phyloP scores from a whole-genome alignment of 2,888 invertebrate species.

The Aproaerema taeniolella region DNA sequence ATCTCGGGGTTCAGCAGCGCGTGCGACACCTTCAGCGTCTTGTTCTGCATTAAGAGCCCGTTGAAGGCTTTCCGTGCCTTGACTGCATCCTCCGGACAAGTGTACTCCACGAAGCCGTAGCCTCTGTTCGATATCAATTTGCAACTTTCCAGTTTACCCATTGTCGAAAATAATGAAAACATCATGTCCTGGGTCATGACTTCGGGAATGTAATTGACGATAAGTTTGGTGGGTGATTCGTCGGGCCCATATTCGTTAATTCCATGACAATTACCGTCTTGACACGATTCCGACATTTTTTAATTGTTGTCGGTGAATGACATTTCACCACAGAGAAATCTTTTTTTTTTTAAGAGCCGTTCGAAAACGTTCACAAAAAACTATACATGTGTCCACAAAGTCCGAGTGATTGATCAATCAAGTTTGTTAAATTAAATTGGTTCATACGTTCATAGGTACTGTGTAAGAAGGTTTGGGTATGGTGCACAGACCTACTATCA shows the following conservation, averaged over 20 bases:
- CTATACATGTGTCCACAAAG: neutral
- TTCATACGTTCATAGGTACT: too few species aligned
- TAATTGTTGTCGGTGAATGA: conserved; percentile 77
- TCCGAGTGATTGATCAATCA: neutral
- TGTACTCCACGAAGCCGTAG: conserved; percentile 76
- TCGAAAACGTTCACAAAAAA: conserved; percentile 35
- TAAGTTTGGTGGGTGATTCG: conserved; percentile 77
- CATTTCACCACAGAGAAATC: conserved; percentile 61
- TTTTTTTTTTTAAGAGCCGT: conserved; percentile 38
- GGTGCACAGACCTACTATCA: too few species aligned
- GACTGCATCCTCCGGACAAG: conserved; percentile 68
- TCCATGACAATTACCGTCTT: conserved; percentile 78
- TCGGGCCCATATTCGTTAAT: conserved; percentile 74
- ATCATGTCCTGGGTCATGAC: conserved; percentile 78
- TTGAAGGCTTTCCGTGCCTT: conserved; percentile 74
- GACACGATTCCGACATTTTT: conserved; percentile 79
- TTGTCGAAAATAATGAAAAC: conserved; percentile 75
- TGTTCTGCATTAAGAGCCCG: conserved; percentile 74
- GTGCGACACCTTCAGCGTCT: conserved; percentile 73
- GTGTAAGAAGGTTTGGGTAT: too few species aligned
- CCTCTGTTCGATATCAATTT: conserved; percentile 76
- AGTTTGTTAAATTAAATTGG: too few species aligned
- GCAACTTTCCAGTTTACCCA: conserved; percentile 78
- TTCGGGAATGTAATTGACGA: conserved; percentile 78
- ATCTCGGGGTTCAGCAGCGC: conserved; percentile 70